Base-by-base conservation (phyloP, 2,888 invertebrate genomes). In the Craniophora ligustri region DNA sequence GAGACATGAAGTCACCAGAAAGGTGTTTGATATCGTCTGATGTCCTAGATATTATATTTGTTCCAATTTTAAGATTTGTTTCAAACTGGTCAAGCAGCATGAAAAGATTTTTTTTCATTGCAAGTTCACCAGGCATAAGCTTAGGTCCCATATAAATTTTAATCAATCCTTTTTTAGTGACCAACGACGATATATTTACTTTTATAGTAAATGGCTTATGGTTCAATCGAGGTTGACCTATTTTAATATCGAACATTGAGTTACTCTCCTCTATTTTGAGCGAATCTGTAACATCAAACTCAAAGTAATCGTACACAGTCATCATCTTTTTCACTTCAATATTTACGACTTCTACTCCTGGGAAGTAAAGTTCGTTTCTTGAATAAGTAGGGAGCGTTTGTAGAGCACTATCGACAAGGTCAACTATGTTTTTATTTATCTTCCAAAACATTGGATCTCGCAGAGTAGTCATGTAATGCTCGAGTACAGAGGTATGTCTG, bases 401-500 rank as follows among this genome's bases (percentile, higher is more conserved):
- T 61, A 95, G 94, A 82, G 95, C 95, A 57, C 93, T 92, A 66
- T 94, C 93, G 78, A 95, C 91, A 42, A 93, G 86, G 39, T 93
- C 85, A 26, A 94, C 84, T 66, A 96, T 92, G 72, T 94, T 94
- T 79, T 95, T 95, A 81, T 95, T 95, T 61, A 96, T 84, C 55
- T 94, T 94, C 92, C 95, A 97, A 90, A 95, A 96, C 56, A 95
- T 91, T 2, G 96, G 96, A 84, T 97, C 96, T 56, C 96, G 94
- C 73, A 95, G 71, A 54, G 95, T 93, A 2, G 96, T 95, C 81
- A 94, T 93, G 68, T 94, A 95, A 67, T 93, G 93, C 23, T 84
- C 85, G 16, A 93, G 72, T 5, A 84, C 86, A 5, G 92, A 87
- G 11, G 78, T 79, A 47, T 77, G 73, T 39, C 92, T 92, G 80